Percentiles rank a stretch among this genome's conserved stretches.
phyloP scores from a whole-genome alignment of 64 coral and sea anemone genomes.

The Stichodactyla helianthus region DNA sequence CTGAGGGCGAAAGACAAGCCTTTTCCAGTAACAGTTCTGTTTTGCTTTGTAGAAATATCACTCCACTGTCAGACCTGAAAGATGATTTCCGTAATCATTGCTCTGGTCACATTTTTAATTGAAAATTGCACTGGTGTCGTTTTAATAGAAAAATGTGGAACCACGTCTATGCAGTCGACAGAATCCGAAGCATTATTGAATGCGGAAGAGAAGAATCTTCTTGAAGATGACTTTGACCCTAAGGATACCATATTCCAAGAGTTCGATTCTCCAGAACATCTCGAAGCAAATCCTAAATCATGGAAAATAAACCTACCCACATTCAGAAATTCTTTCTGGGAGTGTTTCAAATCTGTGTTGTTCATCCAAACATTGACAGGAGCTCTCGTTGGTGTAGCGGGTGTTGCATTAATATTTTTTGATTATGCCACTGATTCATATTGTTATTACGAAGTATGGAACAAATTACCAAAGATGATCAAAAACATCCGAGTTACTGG shows the following conservation, averaged over 20 bases:
- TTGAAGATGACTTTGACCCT: no score
- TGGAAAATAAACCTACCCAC: slow-evolving; percentile 19
- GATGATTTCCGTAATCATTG: no score
- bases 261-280: neutral
- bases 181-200: no score
- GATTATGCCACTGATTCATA: slow-evolving; percentile 48
- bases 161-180: slow-evolving; percentile 3
- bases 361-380: slow-evolving; percentile 29
- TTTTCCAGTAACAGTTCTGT: no score
- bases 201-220: no score
- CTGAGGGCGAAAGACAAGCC: no score
- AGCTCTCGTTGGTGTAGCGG: slow-evolving; percentile 20
- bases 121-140: slow-evolving; percentile 9
- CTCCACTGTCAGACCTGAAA: no score
- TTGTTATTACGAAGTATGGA: slow-evolving; percentile 47
- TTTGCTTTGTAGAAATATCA: no score
- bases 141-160: slow-evolving; percentile 6
- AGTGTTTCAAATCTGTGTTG: slow-evolving; percentile 20
- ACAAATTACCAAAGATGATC: slow-evolving; percentile 9
- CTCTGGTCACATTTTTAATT: neutral
- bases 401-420: slow-evolving; percentile 31
- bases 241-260: no score
- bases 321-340: slow-evolving; percentile 2
- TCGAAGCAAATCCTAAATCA: slow-evolving; percentile 25
- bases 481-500: slow-evolving; percentile 51